Conservation (phyloP, 1,140 invertebrate genomes). For the Hyles vespertilio region DNA sequence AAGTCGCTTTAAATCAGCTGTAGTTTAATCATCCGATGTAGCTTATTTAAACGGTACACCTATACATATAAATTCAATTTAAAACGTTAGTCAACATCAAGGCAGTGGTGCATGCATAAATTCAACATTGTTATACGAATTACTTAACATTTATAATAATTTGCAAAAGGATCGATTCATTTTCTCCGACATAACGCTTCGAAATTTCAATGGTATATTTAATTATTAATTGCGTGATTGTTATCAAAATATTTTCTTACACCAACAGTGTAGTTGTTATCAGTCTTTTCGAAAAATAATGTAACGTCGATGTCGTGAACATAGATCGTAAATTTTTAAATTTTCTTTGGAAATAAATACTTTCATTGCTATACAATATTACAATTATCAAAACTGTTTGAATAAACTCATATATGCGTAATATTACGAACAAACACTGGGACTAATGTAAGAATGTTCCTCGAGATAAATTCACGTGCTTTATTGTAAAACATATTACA, state of each 20-base stretch:
- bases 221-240: no score
- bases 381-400: no score
- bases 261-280: neutral
- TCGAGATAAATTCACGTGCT: neutral
- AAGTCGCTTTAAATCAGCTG: no score
- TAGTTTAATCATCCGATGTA: no score
- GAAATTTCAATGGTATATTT: no score
- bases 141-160: constrained; percentile 32
- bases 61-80: constrained; percentile 20
- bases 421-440: constrained; percentile 12
- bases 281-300: constrained; percentile 15
- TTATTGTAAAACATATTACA: neutral
- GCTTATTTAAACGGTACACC: no score
- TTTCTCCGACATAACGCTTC: no score
- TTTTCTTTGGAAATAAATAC: constrained; percentile 19
- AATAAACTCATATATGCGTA: no score
- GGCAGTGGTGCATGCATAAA: constrained; percentile 59
- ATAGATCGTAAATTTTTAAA: constrained; percentile 10
- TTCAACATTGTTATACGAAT: constrained; percentile 39
- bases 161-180: constrained; percentile 21
- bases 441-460: neutral
- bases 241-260: no score
- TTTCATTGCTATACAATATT: no score
- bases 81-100: constrained; percentile 53
- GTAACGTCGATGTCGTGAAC: constrained; percentile 6